Evolutionary conservation across 1,140 invertebrate genomes (phyloP).

Genomic region (Drosophila leontia): DNA sequence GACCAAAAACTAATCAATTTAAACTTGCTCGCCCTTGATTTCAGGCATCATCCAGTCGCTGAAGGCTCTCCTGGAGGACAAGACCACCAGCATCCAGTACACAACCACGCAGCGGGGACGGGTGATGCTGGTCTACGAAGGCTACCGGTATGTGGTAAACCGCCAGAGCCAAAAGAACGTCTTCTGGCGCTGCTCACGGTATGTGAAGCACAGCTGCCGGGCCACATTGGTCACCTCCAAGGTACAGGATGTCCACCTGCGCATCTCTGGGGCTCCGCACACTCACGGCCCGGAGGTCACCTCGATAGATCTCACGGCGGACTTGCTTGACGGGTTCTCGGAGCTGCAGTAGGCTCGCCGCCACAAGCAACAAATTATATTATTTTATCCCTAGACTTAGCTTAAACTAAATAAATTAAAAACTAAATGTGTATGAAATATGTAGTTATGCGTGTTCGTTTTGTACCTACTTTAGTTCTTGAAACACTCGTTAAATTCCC

Average conservation of each 20-base stretch:
- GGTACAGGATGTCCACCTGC: constrained; percentile 62
- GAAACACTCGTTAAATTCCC: too few relatives aligned
- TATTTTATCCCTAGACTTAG: constrained; percentile 22
- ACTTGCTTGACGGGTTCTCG: constrained; percentile 67
- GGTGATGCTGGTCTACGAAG: constrained; percentile 81
- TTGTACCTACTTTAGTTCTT: constrained; percentile 14
- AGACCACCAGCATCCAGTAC: constrained; percentile 66
- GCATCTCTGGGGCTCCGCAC: constrained; percentile 76
- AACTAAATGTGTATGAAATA: constrained; percentile 22
- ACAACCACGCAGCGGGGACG: constrained; percentile 82
- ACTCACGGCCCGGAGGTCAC: constrained; percentile 77
- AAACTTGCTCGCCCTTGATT: constrained; percentile 23
- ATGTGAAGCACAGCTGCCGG: constrained; percentile 80
- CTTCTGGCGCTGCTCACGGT: constrained; percentile 83
- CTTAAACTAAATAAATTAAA: constrained; percentile 60
- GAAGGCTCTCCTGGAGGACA: constrained; percentile 74
- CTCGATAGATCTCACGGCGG: constrained; percentile 65
- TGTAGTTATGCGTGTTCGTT: constrained; percentile 34
- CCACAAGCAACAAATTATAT: constrained; percentile 1
- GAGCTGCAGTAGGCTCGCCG: constrained; percentile 51
- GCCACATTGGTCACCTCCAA: constrained; percentile 83
- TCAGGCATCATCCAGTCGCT: constrained; percentile 70
- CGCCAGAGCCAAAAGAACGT: constrained; percentile 83
- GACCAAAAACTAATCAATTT: constrained; percentile 3
- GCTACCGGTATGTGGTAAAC: constrained; percentile 82